phyloP scores from a whole-genome alignment of 2,888 invertebrate genomes.

The Disparrhopalites patrizii region DNA sequence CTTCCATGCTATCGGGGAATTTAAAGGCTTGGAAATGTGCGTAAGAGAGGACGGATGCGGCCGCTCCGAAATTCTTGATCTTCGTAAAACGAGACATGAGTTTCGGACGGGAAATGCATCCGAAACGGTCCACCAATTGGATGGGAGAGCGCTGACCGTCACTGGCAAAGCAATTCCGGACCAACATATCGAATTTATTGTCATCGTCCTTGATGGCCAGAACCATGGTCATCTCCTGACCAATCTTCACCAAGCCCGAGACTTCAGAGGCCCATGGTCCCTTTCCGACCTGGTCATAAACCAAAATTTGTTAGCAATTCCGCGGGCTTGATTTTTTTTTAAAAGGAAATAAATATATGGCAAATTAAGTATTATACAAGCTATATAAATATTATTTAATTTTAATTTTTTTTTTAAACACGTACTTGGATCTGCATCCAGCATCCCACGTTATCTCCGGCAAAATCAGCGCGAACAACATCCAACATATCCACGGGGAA shows the following conservation, averaged over 20 bases:
- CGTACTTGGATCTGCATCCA: conserved; percentile 89
- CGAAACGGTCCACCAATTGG: conserved; percentile 85
- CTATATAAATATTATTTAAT: neutral
- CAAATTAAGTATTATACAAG: neutral
- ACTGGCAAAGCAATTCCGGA: conserved; percentile 89
- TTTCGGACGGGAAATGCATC: conserved; percentile 87
- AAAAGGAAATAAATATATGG: too few relatives aligned
- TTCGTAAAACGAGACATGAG: conserved; percentile 90
- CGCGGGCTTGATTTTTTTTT: neutral
- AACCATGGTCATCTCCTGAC: conserved; percentile 96
- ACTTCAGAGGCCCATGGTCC: conserved; percentile 95
- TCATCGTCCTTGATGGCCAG: conserved; percentile 92
- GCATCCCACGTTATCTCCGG: conserved; percentile 91
- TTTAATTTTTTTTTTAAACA: neutral
- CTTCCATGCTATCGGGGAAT: conserved; percentile 94
- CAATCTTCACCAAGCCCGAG: conserved; percentile 87
- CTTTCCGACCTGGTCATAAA: conserved; percentile 64
- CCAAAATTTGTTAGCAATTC: neutral
- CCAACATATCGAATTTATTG: conserved; percentile 91
- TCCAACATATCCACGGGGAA: conserved; percentile 94
- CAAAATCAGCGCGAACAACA: conserved; percentile 90
- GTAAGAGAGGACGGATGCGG: conserved; percentile 59
- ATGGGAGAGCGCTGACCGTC: conserved; percentile 91
- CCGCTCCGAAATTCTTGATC: conserved; percentile 91
- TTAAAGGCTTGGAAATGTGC: conserved; percentile 67